phyloP scores from a whole-genome alignment of 2,797 vertebrate genomes.

The Xenentodon cancila region DNA sequence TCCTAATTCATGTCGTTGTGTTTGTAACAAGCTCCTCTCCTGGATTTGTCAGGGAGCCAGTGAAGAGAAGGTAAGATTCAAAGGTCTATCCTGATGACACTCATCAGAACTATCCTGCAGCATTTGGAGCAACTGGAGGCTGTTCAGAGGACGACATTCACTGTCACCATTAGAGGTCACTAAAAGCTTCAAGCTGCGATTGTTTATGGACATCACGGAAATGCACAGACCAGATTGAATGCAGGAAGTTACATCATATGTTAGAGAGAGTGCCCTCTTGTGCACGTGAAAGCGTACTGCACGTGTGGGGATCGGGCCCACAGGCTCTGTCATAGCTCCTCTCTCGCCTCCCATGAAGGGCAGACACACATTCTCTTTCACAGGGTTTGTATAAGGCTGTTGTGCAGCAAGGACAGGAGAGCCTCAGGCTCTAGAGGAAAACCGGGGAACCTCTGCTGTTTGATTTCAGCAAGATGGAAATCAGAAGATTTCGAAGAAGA shows the following conservation, averaged over 20 bases:
- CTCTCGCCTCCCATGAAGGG: constrained; percentile 67
- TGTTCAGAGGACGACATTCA: background rate
- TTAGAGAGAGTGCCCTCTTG: constrained; percentile 61
- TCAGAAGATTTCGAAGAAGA: constrained; percentile 41
- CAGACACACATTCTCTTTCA: constrained; percentile 50
- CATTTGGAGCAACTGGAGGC: too few relatives aligned
- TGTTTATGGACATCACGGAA: constrained; percentile 47
- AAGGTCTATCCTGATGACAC: too few relatives aligned
- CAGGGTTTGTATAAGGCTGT: constrained; percentile 59
- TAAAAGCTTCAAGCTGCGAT: constrained; percentile 10
- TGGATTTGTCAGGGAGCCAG: too few relatives aligned
- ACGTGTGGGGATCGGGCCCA: constrained; percentile 33
- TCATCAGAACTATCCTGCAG: too few relatives aligned
- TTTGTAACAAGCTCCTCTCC: too few relatives aligned
- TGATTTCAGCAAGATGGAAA: constrained; percentile 42
- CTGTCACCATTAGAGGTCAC: constrained; percentile 5
- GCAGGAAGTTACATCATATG: constrained; percentile 72
- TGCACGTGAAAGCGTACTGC: constrained; percentile 58
- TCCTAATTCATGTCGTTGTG: too few relatives aligned
- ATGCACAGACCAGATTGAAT: constrained; percentile 31
- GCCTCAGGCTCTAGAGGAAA: constrained; percentile 36
- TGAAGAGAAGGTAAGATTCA: too few relatives aligned
- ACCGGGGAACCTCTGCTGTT: constrained; percentile 31
- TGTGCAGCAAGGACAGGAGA: constrained; percentile 47
- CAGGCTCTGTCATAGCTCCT: constrained; percentile 40